A percentile compares a stretch with the other conserved stretches of the same genome.
Conservation (phyloP, 1,140 invertebrate genomes). For the Drosophila ogumai region DNA sequence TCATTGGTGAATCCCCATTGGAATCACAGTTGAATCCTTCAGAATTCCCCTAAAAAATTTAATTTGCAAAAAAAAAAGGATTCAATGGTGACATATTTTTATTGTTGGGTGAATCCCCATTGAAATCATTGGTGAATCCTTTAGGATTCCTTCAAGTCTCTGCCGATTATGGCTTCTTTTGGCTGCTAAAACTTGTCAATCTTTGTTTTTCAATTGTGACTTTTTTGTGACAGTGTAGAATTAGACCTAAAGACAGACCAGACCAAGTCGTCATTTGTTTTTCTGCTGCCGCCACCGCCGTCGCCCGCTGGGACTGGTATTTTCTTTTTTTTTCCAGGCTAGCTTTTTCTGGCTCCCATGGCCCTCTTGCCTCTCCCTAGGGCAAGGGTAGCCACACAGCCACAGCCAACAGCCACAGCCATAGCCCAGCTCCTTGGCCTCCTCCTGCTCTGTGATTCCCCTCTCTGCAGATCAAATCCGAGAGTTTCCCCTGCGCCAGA, state of each 20-base stretch:
- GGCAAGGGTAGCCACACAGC: constrained; percentile 32
- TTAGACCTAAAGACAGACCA: constrained; percentile 43
- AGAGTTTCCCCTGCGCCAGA: constrained; percentile 19
- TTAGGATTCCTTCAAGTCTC: neutral
- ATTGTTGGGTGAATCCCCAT: neutral
- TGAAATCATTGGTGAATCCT: neutral
- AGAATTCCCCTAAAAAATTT: too few relatives aligned
- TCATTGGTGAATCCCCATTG: neutral
- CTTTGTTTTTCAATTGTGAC: too few relatives aligned
- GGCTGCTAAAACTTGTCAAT: too few relatives aligned
- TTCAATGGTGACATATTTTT: neutral
- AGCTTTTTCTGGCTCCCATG: constrained; percentile 33
- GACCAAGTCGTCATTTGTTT: constrained; percentile 69
- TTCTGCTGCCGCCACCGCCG: constrained; percentile 9
- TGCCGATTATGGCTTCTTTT: too few relatives aligned
- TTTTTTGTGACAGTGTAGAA: constrained; percentile 33
- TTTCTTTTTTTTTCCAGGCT: constrained; percentile 12
- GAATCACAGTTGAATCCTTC: neutral
- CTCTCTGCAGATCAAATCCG: constrained; percentile 8
- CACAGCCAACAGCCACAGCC: neutral
- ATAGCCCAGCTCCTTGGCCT: neutral
- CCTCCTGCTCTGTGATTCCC: constrained; percentile 14
- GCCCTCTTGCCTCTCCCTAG: constrained; percentile 43
- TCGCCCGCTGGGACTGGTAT: constrained; percentile 44
- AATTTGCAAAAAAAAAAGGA: neutral